phyloP scores from a whole-genome alignment of 2,113 vertebrate genomes.

The Myotis lucifugus region DNA sequence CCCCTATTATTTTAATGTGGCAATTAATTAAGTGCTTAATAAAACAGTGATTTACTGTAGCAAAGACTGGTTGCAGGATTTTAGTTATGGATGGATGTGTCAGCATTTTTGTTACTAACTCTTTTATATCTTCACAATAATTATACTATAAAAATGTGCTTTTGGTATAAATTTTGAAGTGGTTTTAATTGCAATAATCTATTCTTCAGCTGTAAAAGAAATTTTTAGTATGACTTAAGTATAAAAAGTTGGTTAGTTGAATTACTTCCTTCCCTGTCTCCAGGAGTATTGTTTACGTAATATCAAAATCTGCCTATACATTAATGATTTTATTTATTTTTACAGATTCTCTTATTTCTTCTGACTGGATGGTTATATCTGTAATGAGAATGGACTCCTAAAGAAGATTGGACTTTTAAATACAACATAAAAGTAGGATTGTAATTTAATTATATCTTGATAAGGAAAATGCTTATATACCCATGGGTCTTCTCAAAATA shows the following conservation, averaged over 20 bases:
- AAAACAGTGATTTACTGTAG: conserved; percentile 60
- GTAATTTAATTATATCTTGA: not conserved
- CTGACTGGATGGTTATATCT: not conserved
- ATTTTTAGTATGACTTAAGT: not conserved
- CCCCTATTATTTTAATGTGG: conserved; percentile 57
- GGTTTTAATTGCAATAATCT: not conserved
- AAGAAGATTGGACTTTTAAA: not conserved
- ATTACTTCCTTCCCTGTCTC: not conserved
- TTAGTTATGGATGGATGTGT: not conserved
- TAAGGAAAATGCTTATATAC: not conserved
- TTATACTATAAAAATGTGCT: conserved; percentile 50
- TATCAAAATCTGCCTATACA: not conserved
- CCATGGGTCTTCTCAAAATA: not conserved
- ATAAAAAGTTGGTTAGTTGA: not conserved
- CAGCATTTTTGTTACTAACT: conserved; percentile 55
- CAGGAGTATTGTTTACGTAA: not conserved
- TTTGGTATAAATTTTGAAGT: conserved; percentile 37
- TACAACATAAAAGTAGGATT: not conserved
- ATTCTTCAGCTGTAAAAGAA: not conserved
- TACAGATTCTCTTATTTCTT: not conserved
- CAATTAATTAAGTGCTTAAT: conserved; percentile 64
- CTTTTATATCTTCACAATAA: conserved; percentile 64
- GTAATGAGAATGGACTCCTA: not conserved
- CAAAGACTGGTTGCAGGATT: not conserved
- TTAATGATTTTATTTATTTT: not conserved